These are phyloP conservation scores for Corvus moneduloides DNA, from an alignment of 2,113 vertebrate genomes.

Conservation along the genomic window DNA sequence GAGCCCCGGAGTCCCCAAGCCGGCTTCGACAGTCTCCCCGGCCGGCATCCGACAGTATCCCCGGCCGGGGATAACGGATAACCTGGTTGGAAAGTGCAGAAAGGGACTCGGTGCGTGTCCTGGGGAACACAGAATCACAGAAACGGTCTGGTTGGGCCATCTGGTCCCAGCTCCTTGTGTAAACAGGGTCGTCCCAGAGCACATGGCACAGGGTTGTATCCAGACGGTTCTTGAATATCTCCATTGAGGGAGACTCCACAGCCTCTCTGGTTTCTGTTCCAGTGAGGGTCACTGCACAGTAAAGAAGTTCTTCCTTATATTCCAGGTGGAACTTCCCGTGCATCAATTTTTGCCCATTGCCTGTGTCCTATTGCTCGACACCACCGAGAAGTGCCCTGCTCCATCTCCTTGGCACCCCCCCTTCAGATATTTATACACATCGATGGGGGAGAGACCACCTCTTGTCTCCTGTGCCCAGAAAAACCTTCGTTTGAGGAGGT, in stretches of 20 bases:
- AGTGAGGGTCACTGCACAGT: background rate
- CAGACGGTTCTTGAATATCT: background rate
- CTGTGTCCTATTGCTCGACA: background rate
- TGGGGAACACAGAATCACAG: background rate
- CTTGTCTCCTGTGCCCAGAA: rapidly evolving
- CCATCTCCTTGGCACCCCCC: background rate
- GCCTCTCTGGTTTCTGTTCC: background rate
- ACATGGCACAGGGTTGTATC: background rate
- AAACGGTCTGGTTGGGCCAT: background rate
- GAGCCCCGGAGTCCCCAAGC: background rate
- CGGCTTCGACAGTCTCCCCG: background rate
- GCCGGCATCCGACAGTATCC: background rate
- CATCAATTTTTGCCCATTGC: background rate
- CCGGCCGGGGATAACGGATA: background rate
- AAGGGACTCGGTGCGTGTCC: background rate
- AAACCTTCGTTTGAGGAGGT: background rate
- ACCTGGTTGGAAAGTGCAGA: background rate
- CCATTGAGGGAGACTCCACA: background rate
- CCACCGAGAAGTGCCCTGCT: background rate
- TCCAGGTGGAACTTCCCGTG: background rate
- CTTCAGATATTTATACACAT: background rate
- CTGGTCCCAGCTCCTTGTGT: background rate
- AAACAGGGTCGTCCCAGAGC: background rate
- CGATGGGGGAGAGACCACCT: background rate
- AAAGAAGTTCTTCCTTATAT: background rate